These are phyloP conservation scores for Emys orbicularis DNA, from an alignment of 2,797 vertebrate species.

Conservation along the genomic window DNA sequence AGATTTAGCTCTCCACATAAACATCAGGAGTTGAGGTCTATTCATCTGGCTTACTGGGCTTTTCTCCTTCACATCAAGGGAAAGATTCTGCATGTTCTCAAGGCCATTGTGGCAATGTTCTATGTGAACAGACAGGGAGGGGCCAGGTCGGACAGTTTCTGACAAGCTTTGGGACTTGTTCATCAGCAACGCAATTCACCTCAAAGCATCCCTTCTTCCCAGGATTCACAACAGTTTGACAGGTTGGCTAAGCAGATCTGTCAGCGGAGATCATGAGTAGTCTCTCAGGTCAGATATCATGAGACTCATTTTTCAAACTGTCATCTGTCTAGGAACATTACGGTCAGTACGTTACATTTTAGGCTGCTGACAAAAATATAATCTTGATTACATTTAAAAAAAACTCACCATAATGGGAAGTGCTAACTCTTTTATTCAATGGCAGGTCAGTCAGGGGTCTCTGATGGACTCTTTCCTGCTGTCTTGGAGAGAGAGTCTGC, in stretches of 20 bases:
- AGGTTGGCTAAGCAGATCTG: not conserved
- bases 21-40: not conserved
- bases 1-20: not conserved
- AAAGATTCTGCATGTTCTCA: not conserved
- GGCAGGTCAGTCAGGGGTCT: not conserved
- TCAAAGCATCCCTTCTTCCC: not conserved
- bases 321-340: not conserved
- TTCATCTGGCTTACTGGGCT: not conserved
- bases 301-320: not conserved
- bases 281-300: not conserved
- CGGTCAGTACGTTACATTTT: not conserved
- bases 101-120: not conserved
- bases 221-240: not conserved
- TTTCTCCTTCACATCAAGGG: not conserved
- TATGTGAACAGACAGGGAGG: not conserved
- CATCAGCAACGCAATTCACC: not conserved
- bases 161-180: not conserved
- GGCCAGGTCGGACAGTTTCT: not conserved
- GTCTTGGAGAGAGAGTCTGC: not conserved
- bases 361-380: not conserved
- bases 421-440: not conserved
- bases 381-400: not conserved
- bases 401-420: not conserved
- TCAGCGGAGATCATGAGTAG: not conserved
- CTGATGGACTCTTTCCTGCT: not conserved